phyloP scores from a whole-genome alignment of 2,888 invertebrate genomes.

The Meteorus colon region DNA sequence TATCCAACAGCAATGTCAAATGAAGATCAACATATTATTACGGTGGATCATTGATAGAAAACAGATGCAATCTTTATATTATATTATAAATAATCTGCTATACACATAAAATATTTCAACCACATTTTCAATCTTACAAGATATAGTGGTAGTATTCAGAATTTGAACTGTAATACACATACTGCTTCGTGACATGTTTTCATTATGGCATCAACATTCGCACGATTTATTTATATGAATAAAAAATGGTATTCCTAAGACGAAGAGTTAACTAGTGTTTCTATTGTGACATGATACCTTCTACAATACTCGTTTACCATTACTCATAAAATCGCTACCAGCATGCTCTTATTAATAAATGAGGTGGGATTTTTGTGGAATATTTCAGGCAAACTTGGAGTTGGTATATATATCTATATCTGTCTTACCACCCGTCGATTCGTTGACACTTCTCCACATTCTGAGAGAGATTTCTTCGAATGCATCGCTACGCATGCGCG shows the following conservation, averaged over 20 bases:
- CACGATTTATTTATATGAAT: slow-evolving; percentile 72
- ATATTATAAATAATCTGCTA: slow-evolving; percentile 65
- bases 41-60: slow-evolving; percentile 51
- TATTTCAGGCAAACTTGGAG: too few species aligned
- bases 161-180: slow-evolving; percentile 72
- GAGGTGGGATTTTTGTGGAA: neutral
- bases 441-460: neutral
- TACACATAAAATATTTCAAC: slow-evolving; percentile 56
- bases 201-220: slow-evolving; percentile 73
- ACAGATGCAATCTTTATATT: slow-evolving; percentile 55
- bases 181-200: slow-evolving; percentile 72
- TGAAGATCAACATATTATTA: slow-evolving; percentile 24
- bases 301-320: neutral
- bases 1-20: slow-evolving; percentile 5
- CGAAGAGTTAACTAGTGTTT: slow-evolving; percentile 34
- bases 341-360: too few species aligned
- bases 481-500: slow-evolving; percentile 66
- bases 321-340: too few species aligned
- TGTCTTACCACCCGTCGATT: slow-evolving; percentile 22
- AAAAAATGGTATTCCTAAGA: slow-evolving; percentile 69
- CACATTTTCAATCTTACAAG: slow-evolving; percentile 67
- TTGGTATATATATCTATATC: neutral
- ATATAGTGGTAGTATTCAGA: slow-evolving; percentile 67
- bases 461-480: slow-evolving; percentile 30
- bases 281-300: slow-evolving; percentile 11